These are phyloP conservation scores for Typhlichthys subterraneus DNA, from an alignment of 2,797 vertebrate genomes.

Conservation along the genomic window DNA sequence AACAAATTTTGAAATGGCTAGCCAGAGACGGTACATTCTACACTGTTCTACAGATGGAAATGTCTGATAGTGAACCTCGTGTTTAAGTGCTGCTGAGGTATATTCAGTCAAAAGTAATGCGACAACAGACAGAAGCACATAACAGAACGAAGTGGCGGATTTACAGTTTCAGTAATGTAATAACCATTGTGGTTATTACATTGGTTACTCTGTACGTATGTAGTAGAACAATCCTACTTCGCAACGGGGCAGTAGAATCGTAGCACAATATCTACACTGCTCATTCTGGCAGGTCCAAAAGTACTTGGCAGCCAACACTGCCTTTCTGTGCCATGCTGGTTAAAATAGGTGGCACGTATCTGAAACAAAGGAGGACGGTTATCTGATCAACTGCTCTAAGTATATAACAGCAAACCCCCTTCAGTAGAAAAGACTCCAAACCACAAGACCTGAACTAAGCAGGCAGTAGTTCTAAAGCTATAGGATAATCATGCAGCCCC, in stretches of 20 bases:
- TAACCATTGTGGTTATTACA: conserved; percentile 20
- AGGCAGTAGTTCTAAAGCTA: conserved; percentile 67
- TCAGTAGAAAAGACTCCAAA: conserved; percentile 27
- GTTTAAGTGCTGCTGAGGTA: conserved; percentile 97
- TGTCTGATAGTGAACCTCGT: conserved; percentile 86
- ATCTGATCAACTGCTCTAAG: conserved; percentile 41
- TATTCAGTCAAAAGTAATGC: conserved; percentile 75
- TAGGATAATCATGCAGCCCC: conserved; percentile 51
- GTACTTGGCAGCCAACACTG: conserved; percentile 35
- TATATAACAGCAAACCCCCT: conserved; percentile 49
- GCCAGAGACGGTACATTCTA: conserved; percentile 83
- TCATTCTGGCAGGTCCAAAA: conserved; percentile 38
- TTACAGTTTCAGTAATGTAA: conserved; percentile 32
- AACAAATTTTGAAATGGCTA: conserved; percentile 65
- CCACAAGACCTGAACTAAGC: conserved; percentile 54
- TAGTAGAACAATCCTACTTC: conserved; percentile 43
- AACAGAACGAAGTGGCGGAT: conserved; percentile 46
- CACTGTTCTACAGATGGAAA: conserved; percentile 84
- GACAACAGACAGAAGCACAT: conserved; percentile 54
- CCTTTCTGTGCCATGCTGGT: conserved; percentile 43
- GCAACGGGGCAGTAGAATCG: conserved; percentile 17
- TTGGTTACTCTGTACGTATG: conserved; percentile 37
- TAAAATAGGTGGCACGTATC: conserved; percentile 21
- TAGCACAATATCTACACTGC: conserved; percentile 25
- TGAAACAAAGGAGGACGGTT: conserved; percentile 20